phyloP scores from a whole-genome alignment of 2,113 vertebrate species.

The Heterotis niloticus region DNA sequence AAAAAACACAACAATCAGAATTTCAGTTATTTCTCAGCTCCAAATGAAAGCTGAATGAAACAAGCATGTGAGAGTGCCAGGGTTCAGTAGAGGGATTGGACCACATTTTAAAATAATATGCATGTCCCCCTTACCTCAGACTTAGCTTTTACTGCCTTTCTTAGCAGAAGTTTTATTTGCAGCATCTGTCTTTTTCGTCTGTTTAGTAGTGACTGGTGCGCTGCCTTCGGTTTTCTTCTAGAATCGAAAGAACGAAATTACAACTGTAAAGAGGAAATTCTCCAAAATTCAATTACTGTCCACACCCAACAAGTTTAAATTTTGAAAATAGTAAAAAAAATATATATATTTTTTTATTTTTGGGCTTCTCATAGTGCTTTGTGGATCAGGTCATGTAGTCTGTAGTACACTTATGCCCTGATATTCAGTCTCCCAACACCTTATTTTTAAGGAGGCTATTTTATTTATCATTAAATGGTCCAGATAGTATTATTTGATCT shows the following conservation, averaged over 20 bases:
- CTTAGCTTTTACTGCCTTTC: conserved; percentile 58
- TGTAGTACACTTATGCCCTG: not conserved
- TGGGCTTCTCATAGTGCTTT: not conserved
- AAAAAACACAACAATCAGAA: conserved; percentile 13
- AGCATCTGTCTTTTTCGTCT: conserved; percentile 50
- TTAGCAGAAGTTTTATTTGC: conserved; percentile 46
- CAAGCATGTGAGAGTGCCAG: no score
- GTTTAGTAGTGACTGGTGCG: conserved; percentile 31
- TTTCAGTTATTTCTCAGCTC: not conserved
- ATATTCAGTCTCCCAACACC: not conserved
- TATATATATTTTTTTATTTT: no score
- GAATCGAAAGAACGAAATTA: not conserved
- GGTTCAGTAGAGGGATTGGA: not conserved
- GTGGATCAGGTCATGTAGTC: not conserved
- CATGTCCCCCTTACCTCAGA: not conserved
- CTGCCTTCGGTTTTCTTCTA: conserved; percentile 57
- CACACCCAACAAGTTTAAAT: not conserved
- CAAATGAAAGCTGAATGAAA: no score
- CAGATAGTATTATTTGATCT: no score
- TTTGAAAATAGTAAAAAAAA: not conserved
- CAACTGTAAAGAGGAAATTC: not conserved
- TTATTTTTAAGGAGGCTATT: not conserved
- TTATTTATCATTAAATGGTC: no score
- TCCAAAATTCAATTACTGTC: not conserved
- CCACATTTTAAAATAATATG: no score